Percentiles rank a stretch among this genome's conserved stretches.
Evolutionary conservation across 2,888 invertebrate genomes (phyloP).

Genomic region (Tetheella fluctuosa): DNA sequence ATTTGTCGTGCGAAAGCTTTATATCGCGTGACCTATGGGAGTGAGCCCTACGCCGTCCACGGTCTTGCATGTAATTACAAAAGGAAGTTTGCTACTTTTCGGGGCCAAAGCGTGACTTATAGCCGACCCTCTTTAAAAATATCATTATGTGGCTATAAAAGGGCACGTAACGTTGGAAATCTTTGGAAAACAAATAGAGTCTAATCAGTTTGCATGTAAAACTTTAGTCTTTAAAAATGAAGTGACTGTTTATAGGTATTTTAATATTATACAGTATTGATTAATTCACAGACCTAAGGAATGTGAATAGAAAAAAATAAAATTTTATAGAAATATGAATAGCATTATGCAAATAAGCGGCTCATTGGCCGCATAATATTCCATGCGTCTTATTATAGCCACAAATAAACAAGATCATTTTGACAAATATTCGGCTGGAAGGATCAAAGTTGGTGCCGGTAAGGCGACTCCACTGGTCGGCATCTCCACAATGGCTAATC

Average conservation of each 20-base stretch:
- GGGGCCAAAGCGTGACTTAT: constrained; percentile 69
- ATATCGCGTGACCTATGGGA: constrained; percentile 69
- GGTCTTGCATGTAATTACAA: constrained; percentile 76
- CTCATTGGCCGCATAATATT: constrained; percentile 4
- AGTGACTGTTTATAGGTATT: constrained; percentile 10
- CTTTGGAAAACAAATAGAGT: constrained; percentile 44
- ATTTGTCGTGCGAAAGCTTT: constrained; percentile 50
- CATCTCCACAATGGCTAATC: constrained; percentile 79
- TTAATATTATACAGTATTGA: too few relatives aligned
- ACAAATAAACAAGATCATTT: constrained; percentile 38
- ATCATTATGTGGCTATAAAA: constrained; percentile 67
- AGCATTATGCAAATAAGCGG: constrained; percentile 44
- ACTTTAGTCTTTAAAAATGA: constrained; percentile 19
- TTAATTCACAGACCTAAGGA: too few relatives aligned
- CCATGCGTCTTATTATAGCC: constrained; percentile 29
- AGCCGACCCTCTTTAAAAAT: constrained; percentile 57
- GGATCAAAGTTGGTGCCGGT: constrained; percentile 32
- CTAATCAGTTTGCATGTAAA: constrained; percentile 31
- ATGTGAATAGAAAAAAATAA: constrained; percentile 7
- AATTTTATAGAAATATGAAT: constrained; percentile 35
- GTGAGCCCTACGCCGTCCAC: constrained; percentile 58
- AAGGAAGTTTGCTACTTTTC: constrained; percentile 74
- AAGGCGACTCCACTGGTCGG: constrained; percentile 57
- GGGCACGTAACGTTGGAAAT: constrained; percentile 57
- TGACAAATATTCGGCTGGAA: constrained; percentile 30